Conservation (phyloP, 1,140 invertebrate species). For the Tetragnatha versicolor region DNA sequence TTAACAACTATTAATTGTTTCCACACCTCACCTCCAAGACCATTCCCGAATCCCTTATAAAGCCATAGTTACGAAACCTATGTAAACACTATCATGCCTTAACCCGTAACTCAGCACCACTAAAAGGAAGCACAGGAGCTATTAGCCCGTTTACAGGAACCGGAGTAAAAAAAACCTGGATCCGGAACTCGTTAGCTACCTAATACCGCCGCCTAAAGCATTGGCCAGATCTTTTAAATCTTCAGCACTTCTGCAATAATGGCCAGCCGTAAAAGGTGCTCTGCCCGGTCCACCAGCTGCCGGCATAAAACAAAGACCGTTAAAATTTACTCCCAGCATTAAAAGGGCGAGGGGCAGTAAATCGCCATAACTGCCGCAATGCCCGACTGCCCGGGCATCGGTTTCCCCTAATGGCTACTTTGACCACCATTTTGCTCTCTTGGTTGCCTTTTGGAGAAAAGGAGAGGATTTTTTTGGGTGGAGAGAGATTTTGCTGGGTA, state of each 20-base stretch:
- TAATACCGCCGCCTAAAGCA: constrained; percentile 37
- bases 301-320: constrained; percentile 52
- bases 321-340: constrained; percentile 52
- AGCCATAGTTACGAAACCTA: no score
- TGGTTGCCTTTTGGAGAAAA: no score
- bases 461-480: no score
- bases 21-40: no score
- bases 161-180: background rate
- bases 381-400: background rate
- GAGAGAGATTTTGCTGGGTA: no score
- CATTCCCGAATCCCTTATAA: no score
- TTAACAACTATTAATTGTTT: no score
- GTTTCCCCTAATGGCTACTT: constrained; percentile 31
- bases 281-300: constrained; percentile 1
- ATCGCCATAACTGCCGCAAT: constrained; percentile 49
- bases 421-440: no score
- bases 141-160: constrained; percentile 11
- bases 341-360: constrained; percentile 45
- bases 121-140: no score
- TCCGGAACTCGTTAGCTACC: constrained; percentile 39
- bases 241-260: constrained; percentile 47
- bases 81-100: no score
- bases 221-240: constrained; percentile 43
- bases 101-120: no score
- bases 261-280: constrained; percentile 23